Base-by-base conservation (phyloP, 2,113 vertebrate genomes). In the Tonatia bakeri region DNA sequence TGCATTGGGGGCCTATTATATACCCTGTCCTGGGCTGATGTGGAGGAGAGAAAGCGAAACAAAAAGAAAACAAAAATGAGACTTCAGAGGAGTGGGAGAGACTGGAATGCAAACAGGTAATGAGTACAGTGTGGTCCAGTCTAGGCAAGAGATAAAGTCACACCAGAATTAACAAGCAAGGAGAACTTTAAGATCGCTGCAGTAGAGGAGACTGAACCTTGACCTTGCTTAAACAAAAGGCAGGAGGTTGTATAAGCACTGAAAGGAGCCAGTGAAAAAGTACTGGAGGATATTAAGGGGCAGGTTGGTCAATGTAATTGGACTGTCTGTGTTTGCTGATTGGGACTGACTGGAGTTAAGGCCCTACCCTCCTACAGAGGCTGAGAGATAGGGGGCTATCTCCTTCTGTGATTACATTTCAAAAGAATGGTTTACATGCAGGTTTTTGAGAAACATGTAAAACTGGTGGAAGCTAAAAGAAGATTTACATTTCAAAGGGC, bases 1-100 rank as follows among this genome's bases (percentile, higher is more conserved):
- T 72, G 26, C 11, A 3, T 0, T 2, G 7, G 22, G 15, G 7
- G 16, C 16, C 59, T 47, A 4, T 64, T 16, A 1, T 20, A 17
- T 59, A 19, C 43, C 24, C 47, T 75, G 40, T 19, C n/a, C 28
- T 52, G 11, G 26, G 22, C 33, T 81, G 47, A 81, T 75, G 76
- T 28, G 16, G 65, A 95, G 54, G 43, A 52, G 40, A 52, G 36
- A 88, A 72, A 72, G 28, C 16, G 19, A 26, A 76, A n/a, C 4
- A 76, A 28, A 40, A 50, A 26, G 9, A 19, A 70, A 28, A 19
- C 4, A 54, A 45, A 61, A 75, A 50, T 4, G n/a, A 69, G 1
- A 26, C 31, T 33, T 75, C 20, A 26, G 12, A 43, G 52, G 24
- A 38, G 19, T n/a, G 1, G 17, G 26, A 36, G 36, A 45, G 61